Evolutionary conservation across 2,888 invertebrate genomes (phyloP), one percentile per base, ranked within the genome.

Genomic region (Phlogophora meticulosa): DNA sequence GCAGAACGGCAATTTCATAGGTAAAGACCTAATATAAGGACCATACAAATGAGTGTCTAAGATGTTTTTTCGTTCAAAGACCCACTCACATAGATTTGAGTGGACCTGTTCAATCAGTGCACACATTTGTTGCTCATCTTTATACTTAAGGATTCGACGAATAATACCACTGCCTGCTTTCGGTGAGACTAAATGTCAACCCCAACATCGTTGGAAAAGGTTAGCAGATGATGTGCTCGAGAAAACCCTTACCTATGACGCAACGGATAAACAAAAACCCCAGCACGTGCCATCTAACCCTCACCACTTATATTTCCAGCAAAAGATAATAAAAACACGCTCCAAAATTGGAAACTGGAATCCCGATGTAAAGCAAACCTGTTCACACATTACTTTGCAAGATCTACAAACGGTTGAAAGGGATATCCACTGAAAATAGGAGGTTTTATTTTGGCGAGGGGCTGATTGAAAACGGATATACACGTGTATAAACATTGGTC

Each of bases 371-470:
- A 40, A 34, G 20, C 20, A 22, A 15, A 51, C 32, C 45, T 34
- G 17, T 46, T 3, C 24, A 53, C 36, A 52, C 34, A 48, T 53
- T 28, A 17, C 20, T 45, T 28, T 17, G 9, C 20, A 52, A 51
- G 32, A 22, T 48, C 42, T 11, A 42, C 28, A 61, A 48, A 42
- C 28, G 15, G 17, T 46, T 40, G 15, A 24, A 45, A 36, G 40
- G 38, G 46, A 42, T 61, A 20, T 24, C 13, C 17, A n/a, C 7
- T 1, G 11, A 40, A 20, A 48, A 28, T 17, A 2, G 4, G 1
- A 42, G 17, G 20, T 61, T 70, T 69, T 70, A 70, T 48, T 69
- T 48, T 53, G 20, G 40, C 34, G 32, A 20, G 24, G 36, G 38
- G 20, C 34, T 63, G 63, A 70, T 63, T 51, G 43, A 45, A 63